A percentile compares a stretch with the other conserved stretches of the same genome.
Conservation (phyloP, 2,113 vertebrate genomes). For the Patagioenas fasciata region DNA sequence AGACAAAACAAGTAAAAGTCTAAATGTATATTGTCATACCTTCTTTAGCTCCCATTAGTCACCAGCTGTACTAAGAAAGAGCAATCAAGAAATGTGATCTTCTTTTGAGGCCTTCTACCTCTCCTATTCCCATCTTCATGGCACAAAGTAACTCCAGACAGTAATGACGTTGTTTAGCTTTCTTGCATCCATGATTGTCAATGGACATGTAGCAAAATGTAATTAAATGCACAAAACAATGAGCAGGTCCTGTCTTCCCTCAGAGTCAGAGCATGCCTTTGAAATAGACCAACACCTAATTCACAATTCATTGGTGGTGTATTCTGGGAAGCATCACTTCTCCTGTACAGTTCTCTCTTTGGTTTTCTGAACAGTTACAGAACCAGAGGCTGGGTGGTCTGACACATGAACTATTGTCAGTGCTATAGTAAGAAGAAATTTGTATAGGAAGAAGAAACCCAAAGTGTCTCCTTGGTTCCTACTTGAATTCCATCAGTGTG, state of each 20-base stretch:
- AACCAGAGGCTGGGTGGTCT: background rate
- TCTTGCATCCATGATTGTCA: background rate
- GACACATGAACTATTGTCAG: background rate
- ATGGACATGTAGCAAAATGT: background rate
- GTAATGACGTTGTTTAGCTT: background rate
- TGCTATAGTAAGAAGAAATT: background rate
- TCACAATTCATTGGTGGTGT: background rate
- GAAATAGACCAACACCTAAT: background rate
- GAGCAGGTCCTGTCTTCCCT: background rate
- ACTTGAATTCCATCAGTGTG: background rate
- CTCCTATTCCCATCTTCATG: background rate
- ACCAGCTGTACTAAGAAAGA: background rate
- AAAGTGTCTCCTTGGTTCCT: background rate
- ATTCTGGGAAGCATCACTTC: background rate
- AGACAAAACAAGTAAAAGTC: background rate
- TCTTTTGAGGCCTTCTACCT: background rate
- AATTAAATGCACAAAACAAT: background rate
- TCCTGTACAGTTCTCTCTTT: background rate
- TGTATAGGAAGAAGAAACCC: background rate
- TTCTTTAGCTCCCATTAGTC: background rate
- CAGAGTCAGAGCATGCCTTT: background rate
- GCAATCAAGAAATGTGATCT: background rate
- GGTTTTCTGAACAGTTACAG: background rate
- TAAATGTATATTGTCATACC: background rate
- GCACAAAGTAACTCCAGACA: background rate